Percentiles rank a stretch among this genome's conserved stretches.
Evolutionary conservation across 2,888 invertebrate species (phyloP).

Genomic region (Perizoma affinitatum): DNA sequence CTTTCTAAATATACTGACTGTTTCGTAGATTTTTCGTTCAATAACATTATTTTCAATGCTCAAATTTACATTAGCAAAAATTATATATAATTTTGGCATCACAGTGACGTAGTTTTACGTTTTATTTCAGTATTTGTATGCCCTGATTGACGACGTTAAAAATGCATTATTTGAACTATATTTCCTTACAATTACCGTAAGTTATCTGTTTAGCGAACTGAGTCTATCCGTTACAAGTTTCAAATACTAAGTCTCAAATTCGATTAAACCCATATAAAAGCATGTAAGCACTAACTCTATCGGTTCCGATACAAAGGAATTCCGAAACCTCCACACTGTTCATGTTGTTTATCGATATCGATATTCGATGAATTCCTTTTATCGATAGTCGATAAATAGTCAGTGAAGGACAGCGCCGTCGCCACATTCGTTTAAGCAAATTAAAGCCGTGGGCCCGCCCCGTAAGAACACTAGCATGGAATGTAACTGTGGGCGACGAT

Average conservation of each 20-base stretch:
- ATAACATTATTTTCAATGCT: background rate
- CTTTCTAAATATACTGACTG: slow-evolving; percentile 9
- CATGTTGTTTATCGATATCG: slow-evolving; percentile 26
- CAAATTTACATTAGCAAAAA: slow-evolving; percentile 12
- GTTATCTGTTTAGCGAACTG: slow-evolving; percentile 7
- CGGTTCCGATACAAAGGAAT: slow-evolving; percentile 19
- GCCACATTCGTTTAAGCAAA: slow-evolving; percentile 36
- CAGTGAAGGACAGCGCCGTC: slow-evolving; percentile 32
- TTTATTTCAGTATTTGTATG: background rate
- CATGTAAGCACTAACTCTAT: slow-evolving; percentile 32
- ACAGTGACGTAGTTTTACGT: slow-evolving; percentile 16
- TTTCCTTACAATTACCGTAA: slow-evolving; percentile 18
- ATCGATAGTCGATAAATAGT: slow-evolving; percentile 29
- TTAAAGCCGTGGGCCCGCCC: slow-evolving; percentile 33
- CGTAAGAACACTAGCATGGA: slow-evolving; percentile 36
- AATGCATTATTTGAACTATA: slow-evolving; percentile 29
- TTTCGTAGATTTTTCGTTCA: slow-evolving; percentile 3
- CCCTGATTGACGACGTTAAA: slow-evolving; percentile 8
- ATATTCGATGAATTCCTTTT: slow-evolving; percentile 22
- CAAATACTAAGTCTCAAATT: slow-evolving; percentile 32
- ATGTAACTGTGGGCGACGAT: slow-evolving; percentile 38
- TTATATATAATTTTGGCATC: slow-evolving; percentile 28
- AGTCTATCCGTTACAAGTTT: slow-evolving; percentile 10
- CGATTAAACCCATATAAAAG: slow-evolving; percentile 46
- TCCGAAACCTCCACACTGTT: slow-evolving; percentile 9